Conservation (phyloP, 2,888 invertebrate genomes). For the Polyploca ridens region DNA sequence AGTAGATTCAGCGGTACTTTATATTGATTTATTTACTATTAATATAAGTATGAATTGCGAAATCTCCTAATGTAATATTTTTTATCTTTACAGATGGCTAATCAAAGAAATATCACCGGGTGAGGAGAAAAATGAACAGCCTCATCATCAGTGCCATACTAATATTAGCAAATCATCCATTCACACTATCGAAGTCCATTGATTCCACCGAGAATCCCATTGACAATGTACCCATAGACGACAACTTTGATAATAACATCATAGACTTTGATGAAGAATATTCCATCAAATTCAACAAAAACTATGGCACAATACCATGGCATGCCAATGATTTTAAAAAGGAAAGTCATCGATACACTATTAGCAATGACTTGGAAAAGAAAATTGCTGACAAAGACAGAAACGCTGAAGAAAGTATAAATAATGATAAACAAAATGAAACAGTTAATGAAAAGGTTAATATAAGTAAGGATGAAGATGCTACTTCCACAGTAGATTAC, state of each 20-base stretch:
- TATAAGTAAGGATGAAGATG: constrained; percentile 29
- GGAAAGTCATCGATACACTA: constrained; percentile 67
- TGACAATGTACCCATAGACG: constrained; percentile 42
- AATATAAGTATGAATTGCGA: too few species aligned
- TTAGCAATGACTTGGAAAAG: constrained; percentile 50
- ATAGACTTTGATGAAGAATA: constrained; percentile 76
- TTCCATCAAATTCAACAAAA: constrained; percentile 65
- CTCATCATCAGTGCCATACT: constrained; percentile 60
- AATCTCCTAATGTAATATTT: too few species aligned
- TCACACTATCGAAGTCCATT: constrained; percentile 51
- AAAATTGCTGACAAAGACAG: constrained; percentile 28
- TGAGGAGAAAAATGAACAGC: constrained; percentile 68
- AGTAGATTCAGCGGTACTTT: too few species aligned
- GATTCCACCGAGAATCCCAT: constrained; percentile 42
- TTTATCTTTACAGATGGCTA: constrained; percentile 74
- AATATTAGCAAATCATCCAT: constrained; percentile 47
- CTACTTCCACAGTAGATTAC: constrained; percentile 58
- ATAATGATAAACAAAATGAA: constrained; percentile 35
- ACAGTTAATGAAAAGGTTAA: constrained; percentile 26
- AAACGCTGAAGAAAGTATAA: constrained; percentile 23
- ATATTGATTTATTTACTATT: too few species aligned
- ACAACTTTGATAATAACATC: constrained; percentile 68
- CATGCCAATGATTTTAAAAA: constrained; percentile 53
- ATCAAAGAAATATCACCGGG: constrained; percentile 63
- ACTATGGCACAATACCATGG: constrained; percentile 64